These are phyloP conservation scores for Ceratitis capitata DNA, from an alignment of 1,140 invertebrate genomes.

Conservation along the genomic window DNA sequence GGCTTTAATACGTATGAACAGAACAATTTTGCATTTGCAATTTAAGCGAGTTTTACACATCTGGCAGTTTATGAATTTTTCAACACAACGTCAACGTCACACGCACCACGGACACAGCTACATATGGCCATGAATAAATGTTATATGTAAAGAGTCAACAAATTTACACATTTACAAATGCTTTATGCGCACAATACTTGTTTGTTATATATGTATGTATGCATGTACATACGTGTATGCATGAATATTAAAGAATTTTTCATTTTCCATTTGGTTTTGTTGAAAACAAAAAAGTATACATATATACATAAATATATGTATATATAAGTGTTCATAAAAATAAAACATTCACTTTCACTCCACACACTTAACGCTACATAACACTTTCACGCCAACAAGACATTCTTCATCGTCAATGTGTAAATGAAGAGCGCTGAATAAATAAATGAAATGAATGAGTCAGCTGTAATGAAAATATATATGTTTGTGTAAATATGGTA, in stretches of 20 bases:
- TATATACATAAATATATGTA: too few species aligned
- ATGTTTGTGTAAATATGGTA: neutral
- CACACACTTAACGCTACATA: neutral
- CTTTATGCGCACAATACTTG: too few species aligned
- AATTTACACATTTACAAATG: too few species aligned
- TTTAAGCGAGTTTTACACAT: neutral
- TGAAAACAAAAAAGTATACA: too few species aligned
- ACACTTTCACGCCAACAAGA: neutral
- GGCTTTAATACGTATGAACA: too few species aligned
- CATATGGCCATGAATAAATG: neutral
- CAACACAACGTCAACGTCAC: too few species aligned
- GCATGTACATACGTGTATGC: neutral
- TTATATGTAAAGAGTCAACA: too few species aligned
- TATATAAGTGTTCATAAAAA: too few species aligned
- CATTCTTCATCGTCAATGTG: constrained; percentile 22
- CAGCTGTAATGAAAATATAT: constrained; percentile 18
- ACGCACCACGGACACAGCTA: neutral
- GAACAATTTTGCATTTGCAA: too few species aligned
- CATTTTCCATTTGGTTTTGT: neutral
- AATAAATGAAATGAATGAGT: neutral
- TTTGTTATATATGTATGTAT: neutral
- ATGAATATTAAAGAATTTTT: neutral
- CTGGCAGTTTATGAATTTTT: neutral
- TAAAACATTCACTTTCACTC: neutral
- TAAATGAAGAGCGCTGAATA: neutral